These are phyloP conservation scores for Astyanax mexicanus DNA, from an alignment of 2,797 vertebrate species.

Conservation along the genomic window DNA sequence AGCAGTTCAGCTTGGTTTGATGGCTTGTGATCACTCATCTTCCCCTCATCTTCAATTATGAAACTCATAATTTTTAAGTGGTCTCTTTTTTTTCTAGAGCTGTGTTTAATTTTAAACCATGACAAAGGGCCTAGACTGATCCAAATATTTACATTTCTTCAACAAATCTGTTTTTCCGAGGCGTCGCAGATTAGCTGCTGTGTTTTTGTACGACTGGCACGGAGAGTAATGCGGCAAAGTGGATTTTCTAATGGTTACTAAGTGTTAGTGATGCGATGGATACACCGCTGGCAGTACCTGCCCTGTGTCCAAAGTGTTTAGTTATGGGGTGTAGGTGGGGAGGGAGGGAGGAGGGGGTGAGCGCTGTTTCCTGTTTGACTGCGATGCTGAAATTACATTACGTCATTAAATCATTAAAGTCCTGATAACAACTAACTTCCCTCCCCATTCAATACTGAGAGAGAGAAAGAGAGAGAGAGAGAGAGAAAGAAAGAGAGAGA, in stretches of 20 bases:
- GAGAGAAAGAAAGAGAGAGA: slow-evolving; percentile 28
- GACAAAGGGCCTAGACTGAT: neutral
- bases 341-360: too few species aligned
- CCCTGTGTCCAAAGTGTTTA: slow-evolving; percentile 72
- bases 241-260: slow-evolving; percentile 17
- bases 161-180: neutral
- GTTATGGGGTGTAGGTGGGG: slow-evolving; percentile 62
- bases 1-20: too few species aligned
- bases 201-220: neutral
- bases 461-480: slow-evolving; percentile 22
- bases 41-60: too few species aligned
- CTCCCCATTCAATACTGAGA: slow-evolving; percentile 58
- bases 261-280: slow-evolving; percentile 31
- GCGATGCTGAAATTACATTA: slow-evolving; percentile 75
- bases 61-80: too few species aligned
- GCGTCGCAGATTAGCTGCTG: neutral
- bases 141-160: neutral
- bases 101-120: too few species aligned
- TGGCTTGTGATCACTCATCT: too few species aligned
- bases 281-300: slow-evolving; percentile 53
- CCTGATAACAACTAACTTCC: slow-evolving; percentile 76
- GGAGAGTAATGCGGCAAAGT: neutral
- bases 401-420: slow-evolving; percentile 77
- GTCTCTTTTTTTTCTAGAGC: too few species aligned
- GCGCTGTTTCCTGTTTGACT: slow-evolving; percentile 74